Evolutionary conservation across 2,888 invertebrate genomes (phyloP).

Genomic region (Melanchra persicariae): DNA sequence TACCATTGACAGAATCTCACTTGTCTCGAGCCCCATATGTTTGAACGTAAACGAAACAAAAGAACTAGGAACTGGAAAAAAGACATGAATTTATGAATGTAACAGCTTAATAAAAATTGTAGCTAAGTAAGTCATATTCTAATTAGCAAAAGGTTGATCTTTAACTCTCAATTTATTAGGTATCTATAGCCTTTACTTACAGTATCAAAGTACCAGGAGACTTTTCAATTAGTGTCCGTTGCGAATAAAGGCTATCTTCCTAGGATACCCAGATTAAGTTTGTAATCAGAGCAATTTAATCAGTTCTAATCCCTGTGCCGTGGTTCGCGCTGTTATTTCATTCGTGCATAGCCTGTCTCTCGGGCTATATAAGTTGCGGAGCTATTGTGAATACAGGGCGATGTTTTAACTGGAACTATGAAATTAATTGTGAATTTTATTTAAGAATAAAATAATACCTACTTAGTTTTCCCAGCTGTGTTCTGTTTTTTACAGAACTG

Average conservation of each 20-base stretch:
- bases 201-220: conserved; percentile 34
- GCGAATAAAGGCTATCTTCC: conserved; percentile 44
- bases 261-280: conserved; percentile 52
- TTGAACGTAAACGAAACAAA: no score
- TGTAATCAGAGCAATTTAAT: conserved; percentile 59
- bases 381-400: conserved; percentile 15
- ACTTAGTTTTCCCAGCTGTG: no score
- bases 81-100: no score
- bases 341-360: conserved; percentile 59
- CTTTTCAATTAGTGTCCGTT: conserved; percentile 56
- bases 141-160: not conserved
- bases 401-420: not conserved
- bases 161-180: conserved; percentile 19
- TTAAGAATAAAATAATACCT: not conserved
- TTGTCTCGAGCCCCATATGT: no score
- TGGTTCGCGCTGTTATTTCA: conserved; percentile 55
- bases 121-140: no score
- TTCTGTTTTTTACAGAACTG: no score
- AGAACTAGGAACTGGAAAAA: no score
- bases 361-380: conserved; percentile 40
- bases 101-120: no score
- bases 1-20: no score
- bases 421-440: not conserved
- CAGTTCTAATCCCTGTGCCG: conserved; percentile 51
- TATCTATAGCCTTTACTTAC: not conserved